These are phyloP conservation scores for Monoplex corrugatus DNA, from an alignment of 2,888 invertebrate genomes.

Conservation along the genomic window DNA sequence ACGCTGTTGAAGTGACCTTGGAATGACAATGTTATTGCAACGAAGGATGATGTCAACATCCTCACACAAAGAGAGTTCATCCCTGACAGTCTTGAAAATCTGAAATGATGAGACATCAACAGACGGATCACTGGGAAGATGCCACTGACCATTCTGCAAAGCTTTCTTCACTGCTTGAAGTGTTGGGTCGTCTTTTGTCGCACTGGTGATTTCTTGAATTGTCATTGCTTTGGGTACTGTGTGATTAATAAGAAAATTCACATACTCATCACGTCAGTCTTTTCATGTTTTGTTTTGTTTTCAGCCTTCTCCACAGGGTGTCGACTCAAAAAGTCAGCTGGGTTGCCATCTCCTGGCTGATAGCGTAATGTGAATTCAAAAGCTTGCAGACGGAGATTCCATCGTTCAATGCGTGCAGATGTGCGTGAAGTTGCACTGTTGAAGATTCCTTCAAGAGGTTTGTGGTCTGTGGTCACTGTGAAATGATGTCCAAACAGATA, in stretches of 20 bases:
- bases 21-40: not conserved
- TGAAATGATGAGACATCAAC: constrained; percentile 50
- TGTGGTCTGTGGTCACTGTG: not conserved
- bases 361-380: not conserved
- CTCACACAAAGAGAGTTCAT: not conserved
- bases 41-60: not conserved
- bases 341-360: not conserved
- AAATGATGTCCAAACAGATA: constrained; percentile 60
- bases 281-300: not conserved
- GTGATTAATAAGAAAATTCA: constrained; percentile 51
- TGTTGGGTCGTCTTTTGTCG: constrained; percentile 47
- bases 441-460: not conserved
- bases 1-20: constrained; percentile 25
- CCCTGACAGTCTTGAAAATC: constrained; percentile 56
- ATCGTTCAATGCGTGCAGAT: not conserved
- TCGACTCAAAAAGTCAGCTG: not conserved
- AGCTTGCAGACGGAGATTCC: not conserved
- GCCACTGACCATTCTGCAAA: constrained; percentile 53
- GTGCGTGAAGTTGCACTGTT: constrained; percentile 39
- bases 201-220: constrained; percentile 53
- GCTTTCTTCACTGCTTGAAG: constrained; percentile 55
- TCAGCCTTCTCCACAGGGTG: constrained; percentile 21
- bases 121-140: constrained; percentile 31
- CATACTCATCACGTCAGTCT: constrained; percentile 57
- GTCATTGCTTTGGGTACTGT: constrained; percentile 60